These are phyloP conservation scores for Alviniconcha marisindica DNA, from an alignment of 1,140 invertebrate species.

Conservation along the genomic window DNA sequence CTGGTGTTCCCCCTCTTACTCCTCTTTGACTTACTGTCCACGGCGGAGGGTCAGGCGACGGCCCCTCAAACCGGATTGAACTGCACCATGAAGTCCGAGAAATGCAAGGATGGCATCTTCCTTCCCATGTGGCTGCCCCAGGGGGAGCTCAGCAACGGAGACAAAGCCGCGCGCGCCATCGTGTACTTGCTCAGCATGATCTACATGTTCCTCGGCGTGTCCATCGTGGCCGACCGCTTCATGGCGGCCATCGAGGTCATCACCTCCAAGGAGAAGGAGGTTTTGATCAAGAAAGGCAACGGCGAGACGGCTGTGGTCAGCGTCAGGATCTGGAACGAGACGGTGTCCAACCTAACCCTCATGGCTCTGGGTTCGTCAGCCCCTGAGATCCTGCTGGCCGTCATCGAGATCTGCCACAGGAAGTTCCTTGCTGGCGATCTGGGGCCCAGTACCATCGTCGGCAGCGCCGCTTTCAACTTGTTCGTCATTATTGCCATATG, in stretches of 20 bases:
- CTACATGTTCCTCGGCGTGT: conserved; percentile 98
- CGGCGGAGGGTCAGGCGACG: conserved; percentile 13
- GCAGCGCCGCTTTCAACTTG: conserved; percentile 99
- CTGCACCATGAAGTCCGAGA: conserved; percentile 49
- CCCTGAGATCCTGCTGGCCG: conserved; percentile 93
- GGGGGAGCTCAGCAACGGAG: conserved; percentile 81
- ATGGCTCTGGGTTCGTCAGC: conserved; percentile 99
- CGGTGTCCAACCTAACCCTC: conserved; percentile 97
- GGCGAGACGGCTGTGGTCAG: conserved; percentile 92
- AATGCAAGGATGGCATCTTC: conserved; percentile 71
- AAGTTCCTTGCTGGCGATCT: conserved; percentile 95
- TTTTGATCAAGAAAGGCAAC: conserved; percentile 86
- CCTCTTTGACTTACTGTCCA: conserved; percentile 31
- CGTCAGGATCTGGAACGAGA: conserved; percentile 91
- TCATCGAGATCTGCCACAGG: conserved; percentile 73
- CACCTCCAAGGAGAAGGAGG: conserved; percentile 96
- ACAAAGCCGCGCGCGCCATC: conserved; percentile 87
- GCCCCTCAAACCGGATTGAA: conserved; percentile 28
- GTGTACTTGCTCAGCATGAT: conserved; percentile 93
- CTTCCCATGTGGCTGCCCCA: conserved; percentile 81
- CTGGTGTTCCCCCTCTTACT: conserved; percentile 24
- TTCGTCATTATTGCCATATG: conserved; percentile 99
- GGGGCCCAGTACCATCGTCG: conserved; percentile 98
- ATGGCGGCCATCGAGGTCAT: conserved; percentile 99
- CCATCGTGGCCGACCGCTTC: conserved; percentile 98